Evolutionary conservation across 2,113 vertebrate species (phyloP), one percentile per base, ranked within the genome.

Genomic region (Lasiurus cinereus): DNA sequence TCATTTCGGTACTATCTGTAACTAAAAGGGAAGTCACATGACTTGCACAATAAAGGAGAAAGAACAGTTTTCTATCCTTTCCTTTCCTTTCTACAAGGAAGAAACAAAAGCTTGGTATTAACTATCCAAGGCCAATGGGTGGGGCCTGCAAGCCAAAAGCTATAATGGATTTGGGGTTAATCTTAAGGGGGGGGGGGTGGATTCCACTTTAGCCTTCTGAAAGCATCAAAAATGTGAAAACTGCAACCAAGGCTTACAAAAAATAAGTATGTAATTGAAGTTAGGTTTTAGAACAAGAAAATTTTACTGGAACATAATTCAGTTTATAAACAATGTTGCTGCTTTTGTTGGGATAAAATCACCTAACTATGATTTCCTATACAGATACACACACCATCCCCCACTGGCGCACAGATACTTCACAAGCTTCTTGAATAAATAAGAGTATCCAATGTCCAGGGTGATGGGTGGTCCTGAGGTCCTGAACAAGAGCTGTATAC

Each of bases 71-170:
- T 98, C 98, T 98, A 98, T 98, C 97, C 97, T 98, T 98, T 98
- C 96, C 97, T 96, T 98, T 98, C 96, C 98, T 96, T 98, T 97
- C 98, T 98, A 97, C 97, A 97, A 97, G 97, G 96, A 96, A 99
- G 97, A 98, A 98, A 99, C 98, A 99, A 99, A 98, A 99, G 98
- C 98, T 97, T 95, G 98, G 98, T 98, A 98, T 97, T 97, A 98
- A 97, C 98, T 98, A 98, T 98, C 98, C 98, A 96, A 97, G 97
- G 98, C 97, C 97, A 98, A 98, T 96, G 98, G 98, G 98, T 98
- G 98, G 98, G 98, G 98, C 98, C 97, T 98, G 97, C 97, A 98
- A 98, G 98, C 98, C 98, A 98, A 98, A 96, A 97, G 96, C 98
- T 98, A 97, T 98, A 98, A 98, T 95, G 95, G 98, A 98, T 96